Percentiles rank a stretch among this genome's conserved stretches.
Evolutionary conservation across 2,888 invertebrate species (phyloP).

Genomic region (Plagodis pulveraria): DNA sequence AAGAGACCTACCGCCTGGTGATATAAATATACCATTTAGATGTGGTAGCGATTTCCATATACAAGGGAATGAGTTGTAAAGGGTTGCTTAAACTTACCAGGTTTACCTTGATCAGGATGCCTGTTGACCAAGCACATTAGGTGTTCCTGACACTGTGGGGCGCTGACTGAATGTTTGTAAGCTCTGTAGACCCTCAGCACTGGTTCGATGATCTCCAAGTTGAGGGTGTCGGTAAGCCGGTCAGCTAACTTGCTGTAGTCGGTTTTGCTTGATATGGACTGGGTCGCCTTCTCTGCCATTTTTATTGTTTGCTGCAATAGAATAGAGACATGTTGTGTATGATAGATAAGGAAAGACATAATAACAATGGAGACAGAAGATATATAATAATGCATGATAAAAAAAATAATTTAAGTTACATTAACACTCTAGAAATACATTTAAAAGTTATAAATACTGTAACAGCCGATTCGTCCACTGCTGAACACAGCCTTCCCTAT

Average conservation of each 20-base stretch:
- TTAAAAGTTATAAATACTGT: too few relatives aligned
- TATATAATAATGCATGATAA: too few relatives aligned
- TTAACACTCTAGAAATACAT: too few relatives aligned
- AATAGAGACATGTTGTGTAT: too few relatives aligned
- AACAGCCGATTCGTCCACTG: too few relatives aligned
- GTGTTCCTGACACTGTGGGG: conserved; percentile 91
- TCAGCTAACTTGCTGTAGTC: conserved; percentile 90
- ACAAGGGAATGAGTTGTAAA: not conserved
- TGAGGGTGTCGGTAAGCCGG: conserved; percentile 91
- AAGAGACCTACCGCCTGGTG: too few relatives aligned
- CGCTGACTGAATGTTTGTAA: conserved; percentile 88
- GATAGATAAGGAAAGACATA: too few relatives aligned
- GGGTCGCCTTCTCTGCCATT: conserved; percentile 88
- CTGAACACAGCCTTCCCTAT: too few relatives aligned
- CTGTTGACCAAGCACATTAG: conserved; percentile 92
- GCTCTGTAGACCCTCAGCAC: conserved; percentile 93
- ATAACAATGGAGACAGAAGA: too few relatives aligned
- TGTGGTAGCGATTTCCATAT: too few relatives aligned
- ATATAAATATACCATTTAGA: not conserved
- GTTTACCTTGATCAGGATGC: conserved; percentile 82
- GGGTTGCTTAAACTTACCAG: conserved; percentile 49
- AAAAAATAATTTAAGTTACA: too few relatives aligned
- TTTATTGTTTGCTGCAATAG: conserved; percentile 86
- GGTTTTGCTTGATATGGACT: conserved; percentile 84
- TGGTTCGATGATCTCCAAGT: conserved; percentile 93